These are phyloP conservation scores for Drosophila gaucha DNA, from an alignment of 2,888 invertebrate genomes.

Conservation along the genomic window DNA sequence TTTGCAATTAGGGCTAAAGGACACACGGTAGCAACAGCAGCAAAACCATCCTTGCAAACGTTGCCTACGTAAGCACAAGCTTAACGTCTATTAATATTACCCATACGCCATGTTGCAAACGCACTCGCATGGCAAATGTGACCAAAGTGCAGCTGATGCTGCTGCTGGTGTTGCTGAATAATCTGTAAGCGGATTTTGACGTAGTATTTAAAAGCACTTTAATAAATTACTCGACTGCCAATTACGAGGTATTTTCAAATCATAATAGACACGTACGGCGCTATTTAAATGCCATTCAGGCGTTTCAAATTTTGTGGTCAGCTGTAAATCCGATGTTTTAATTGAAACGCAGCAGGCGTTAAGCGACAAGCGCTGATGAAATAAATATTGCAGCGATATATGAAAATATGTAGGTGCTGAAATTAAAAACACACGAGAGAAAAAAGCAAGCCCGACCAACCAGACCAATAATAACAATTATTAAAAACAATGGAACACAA, in stretches of 20 bases:
- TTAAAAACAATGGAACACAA: slow-evolving; percentile 74
- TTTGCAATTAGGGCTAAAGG: slow-evolving; percentile 58
- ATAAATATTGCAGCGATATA: slow-evolving; percentile 36
- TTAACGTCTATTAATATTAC: slow-evolving; percentile 71
- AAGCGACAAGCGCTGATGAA: slow-evolving; percentile 32
- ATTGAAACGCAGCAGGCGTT: slow-evolving; percentile 43
- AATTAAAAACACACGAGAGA: slow-evolving; percentile 54
- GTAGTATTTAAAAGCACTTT: slow-evolving; percentile 58
- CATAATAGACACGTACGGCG: slow-evolving; percentile 28
- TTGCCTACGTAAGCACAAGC: slow-evolving; percentile 38
- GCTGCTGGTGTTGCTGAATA: slow-evolving; percentile 22
- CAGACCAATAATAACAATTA: slow-evolving; percentile 68
- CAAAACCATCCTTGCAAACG: slow-evolving; percentile 25
- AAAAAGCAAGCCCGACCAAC: slow-evolving; percentile 31
- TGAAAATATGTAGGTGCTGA: slow-evolving; percentile 62
- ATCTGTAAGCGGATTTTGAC: slow-evolving; percentile 37
- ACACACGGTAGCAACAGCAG: slow-evolving; percentile 16
- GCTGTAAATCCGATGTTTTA: slow-evolving; percentile 41
- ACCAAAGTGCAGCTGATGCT: slow-evolving; percentile 29
- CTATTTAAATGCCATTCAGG: slow-evolving; percentile 30
- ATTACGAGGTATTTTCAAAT: slow-evolving; percentile 45
- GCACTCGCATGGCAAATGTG: slow-evolving; percentile 57
- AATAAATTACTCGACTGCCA: slow-evolving; percentile 64
- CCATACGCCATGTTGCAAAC: slow-evolving; percentile 56
- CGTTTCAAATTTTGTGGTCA: slow-evolving; percentile 20